phyloP scores from a whole-genome alignment of 1,140 invertebrate genomes.

The Drosophila malerkotliana region DNA sequence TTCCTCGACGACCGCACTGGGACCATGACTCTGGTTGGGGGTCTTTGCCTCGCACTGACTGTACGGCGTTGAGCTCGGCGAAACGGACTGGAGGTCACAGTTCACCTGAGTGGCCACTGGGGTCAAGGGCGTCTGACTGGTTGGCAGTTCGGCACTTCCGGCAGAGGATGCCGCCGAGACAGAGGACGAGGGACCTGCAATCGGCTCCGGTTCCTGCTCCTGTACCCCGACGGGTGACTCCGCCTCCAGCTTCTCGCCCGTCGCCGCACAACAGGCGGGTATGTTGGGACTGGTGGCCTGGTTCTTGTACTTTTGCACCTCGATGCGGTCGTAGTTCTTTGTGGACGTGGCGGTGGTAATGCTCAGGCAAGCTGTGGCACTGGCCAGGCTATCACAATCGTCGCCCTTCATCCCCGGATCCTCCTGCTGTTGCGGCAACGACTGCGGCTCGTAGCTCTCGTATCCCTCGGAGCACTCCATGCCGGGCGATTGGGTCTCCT shows the following conservation, averaged over 20 bases:
- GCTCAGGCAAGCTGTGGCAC: constrained; percentile 74
- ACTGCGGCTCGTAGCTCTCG: constrained; percentile 49
- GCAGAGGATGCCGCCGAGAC: constrained; percentile 24
- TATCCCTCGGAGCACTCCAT: constrained; percentile 65
- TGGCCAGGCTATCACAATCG: constrained; percentile 76
- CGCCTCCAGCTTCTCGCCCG: constrained; percentile 54
- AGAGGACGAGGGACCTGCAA: constrained; percentile 24
- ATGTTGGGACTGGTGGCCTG: constrained; percentile 84
- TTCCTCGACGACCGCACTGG: constrained; percentile 66
- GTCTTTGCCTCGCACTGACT: constrained; percentile 72
- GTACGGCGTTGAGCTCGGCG: constrained; percentile 78
- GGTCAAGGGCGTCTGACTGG: constrained; percentile 62
- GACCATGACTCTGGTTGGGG: constrained; percentile 55
- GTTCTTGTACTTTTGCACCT: constrained; percentile 83
- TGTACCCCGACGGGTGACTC: constrained; percentile 19
- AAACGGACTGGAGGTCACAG: constrained; percentile 71
- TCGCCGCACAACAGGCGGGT: constrained; percentile 65
- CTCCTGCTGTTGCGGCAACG: constrained; percentile 9
- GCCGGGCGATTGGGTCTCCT: constrained; percentile 66
- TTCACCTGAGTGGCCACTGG: constrained; percentile 42
- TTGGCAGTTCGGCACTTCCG: constrained; percentile 37
- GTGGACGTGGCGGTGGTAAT: constrained; percentile 79
- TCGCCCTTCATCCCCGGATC: constrained; percentile 52
- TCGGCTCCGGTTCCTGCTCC: constrained; percentile 41
- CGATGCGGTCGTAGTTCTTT: constrained; percentile 81